Evolutionary conservation across 2,113 vertebrate genomes (phyloP), one percentile per base, ranked within the genome.

Genomic region (Lepisosteus oculatus): DNA sequence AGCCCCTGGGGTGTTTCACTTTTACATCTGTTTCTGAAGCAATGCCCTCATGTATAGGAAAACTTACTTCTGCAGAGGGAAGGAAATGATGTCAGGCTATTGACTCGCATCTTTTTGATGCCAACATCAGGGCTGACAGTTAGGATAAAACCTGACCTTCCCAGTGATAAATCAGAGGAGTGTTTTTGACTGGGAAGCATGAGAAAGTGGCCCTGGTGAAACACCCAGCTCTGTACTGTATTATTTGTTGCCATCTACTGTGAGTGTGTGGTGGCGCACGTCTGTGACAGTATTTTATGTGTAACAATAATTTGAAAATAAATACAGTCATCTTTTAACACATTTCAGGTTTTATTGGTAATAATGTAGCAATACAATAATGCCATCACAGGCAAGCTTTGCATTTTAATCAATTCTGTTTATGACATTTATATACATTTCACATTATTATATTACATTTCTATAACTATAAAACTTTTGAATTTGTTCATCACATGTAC

Each of bases 1-100:
- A 89, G 76, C 80, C 77, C 78, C 81, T 77, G 70, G 84, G 77
- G 84, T 80, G 83, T 85, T 80, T n/a, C 54, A 70, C 47, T 73
- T 59, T 72, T 68, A 68, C 71, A 75, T 74, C 63, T 78, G 74
- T 57, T 68, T 74, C 67, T 72, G 74, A 77, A 70, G 76, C 76
- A 76, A 76, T 75, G 68, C 54, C 72, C 47, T 76, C 71, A 71
- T 77, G 78, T 64, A 71, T 70, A 78, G 81, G 72, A 80, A 82
- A 77, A 72, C 61, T 70, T 73, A 77, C 65, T 67, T 56, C 70
- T 9, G 8, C 47, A 45, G 55, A 29, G 29, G 65, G 61, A 69
- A 69, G 71, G 13, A 41, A 29, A 51, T 79, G 65, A 77, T 74
- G 69, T 79, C 67, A 71, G 72, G 65, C 72, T 64, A 67, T 79